phyloP scores from a whole-genome alignment of 2,888 invertebrate species.

The Thymelicus lineola region DNA sequence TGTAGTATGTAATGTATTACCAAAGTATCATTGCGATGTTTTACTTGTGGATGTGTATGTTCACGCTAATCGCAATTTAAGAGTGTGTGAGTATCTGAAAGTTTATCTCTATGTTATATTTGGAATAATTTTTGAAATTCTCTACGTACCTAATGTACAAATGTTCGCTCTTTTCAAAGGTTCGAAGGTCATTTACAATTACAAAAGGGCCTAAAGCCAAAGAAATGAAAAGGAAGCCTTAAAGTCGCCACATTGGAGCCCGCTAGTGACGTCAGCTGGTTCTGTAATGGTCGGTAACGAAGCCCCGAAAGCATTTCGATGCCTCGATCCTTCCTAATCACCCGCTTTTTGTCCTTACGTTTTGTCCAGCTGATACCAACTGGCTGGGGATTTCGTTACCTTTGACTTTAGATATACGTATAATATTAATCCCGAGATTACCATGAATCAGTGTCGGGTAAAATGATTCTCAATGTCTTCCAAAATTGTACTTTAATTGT shows the following conservation, averaged over 20 bases:
- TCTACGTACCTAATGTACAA: too few species aligned
- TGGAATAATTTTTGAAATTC: too few species aligned
- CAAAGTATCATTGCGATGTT: too few species aligned
- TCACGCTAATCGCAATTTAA: too few species aligned
- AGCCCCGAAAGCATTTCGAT: conserved; percentile 13
- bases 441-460: background rate
- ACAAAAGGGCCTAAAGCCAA: background rate
- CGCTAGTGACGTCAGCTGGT: conserved; percentile 19
- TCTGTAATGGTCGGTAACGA: conserved; percentile 42
- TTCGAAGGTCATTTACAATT: too few species aligned
- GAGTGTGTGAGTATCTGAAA: too few species aligned
- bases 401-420: background rate
- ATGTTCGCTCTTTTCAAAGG: too few species aligned
- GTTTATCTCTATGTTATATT: too few species aligned
- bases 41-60: too few species aligned
- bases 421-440: background rate
- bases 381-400: background rate
- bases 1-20: too few species aligned
- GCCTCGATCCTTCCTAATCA: conserved; percentile 8
- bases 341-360: conserved; percentile 5
- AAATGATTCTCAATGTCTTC: too few species aligned
- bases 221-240: conserved; percentile 5
- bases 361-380: background rate
- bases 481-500: too few species aligned
- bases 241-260: background rate